A percentile compares a stretch with the other conserved stretches of the same genome.
phyloP scores from a whole-genome alignment of 2,113 vertebrate species.

The Cinclus mexicanus region DNA sequence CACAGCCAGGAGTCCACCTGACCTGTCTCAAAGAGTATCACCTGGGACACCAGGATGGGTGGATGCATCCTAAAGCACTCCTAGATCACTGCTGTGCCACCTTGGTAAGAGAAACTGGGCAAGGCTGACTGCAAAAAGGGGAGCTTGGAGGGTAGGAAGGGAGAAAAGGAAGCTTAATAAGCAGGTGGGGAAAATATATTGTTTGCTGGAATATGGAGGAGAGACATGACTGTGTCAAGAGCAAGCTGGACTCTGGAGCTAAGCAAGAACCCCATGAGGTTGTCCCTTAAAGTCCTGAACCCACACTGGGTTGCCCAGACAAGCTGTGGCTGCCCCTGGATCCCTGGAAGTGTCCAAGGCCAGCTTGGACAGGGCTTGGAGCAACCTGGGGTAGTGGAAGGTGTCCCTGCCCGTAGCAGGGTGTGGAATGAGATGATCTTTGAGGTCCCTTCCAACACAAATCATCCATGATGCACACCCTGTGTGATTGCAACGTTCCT shows the following conservation, averaged over 20 bases:
- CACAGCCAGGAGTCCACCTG: background rate
- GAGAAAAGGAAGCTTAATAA: background rate
- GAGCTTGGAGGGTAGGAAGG: background rate
- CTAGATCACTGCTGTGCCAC: background rate
- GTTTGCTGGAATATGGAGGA: background rate
- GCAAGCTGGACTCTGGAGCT: background rate
- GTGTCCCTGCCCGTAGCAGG: background rate
- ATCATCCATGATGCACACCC: background rate
- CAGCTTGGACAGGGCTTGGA: fast-evolving
- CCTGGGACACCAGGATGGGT: background rate
- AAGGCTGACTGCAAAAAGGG: background rate
- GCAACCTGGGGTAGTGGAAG: background rate
- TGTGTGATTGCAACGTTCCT: background rate
- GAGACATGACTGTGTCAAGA: background rate
- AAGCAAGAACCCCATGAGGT: background rate
- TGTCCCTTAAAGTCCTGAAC: background rate
- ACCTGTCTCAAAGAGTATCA: background rate
- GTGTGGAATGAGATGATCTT: background rate
- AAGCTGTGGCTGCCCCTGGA: background rate
- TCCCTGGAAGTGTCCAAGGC: background rate
- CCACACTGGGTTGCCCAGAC: background rate
- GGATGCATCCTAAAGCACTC: background rate
- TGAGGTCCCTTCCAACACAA: background rate
- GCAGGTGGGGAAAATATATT: background rate
- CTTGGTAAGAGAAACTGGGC: background rate